Evolutionary conservation across 2,888 invertebrate genomes (phyloP).

Genomic region (Nemapogon koenigi): DNA sequence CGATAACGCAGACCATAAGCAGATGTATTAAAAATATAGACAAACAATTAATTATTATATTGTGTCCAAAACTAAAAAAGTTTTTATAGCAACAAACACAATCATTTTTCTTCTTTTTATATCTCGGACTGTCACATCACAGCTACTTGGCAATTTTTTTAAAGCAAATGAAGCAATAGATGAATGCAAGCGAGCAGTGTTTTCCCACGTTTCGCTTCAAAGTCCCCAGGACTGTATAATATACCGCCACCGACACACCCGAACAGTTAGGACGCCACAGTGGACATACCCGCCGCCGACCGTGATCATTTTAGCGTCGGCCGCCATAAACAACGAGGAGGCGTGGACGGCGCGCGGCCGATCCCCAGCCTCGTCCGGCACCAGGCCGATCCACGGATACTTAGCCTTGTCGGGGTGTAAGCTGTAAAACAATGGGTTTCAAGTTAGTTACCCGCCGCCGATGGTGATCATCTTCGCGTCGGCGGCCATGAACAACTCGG

Average conservation of each 20-base stretch:
- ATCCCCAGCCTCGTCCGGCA: conserved; percentile 53
- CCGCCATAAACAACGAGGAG: conserved; percentile 93
- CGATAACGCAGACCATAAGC: too few species aligned
- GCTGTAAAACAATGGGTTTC: conserved; percentile 27
- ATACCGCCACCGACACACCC: conserved; percentile 7
- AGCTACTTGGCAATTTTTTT: too few species aligned
- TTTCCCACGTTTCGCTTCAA: too few species aligned
- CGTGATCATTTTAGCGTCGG: conserved; percentile 90
- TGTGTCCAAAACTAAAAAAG: too few species aligned
- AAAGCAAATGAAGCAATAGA: too few species aligned
- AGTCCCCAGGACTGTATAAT: too few species aligned
- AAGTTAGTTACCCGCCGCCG: conserved; percentile 89
- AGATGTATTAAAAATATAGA: too few species aligned
- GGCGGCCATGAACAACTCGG: conserved; percentile 95
- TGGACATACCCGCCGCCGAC: conserved; percentile 91
- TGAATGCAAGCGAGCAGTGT: too few species aligned
- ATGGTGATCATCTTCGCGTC: conserved; percentile 94
- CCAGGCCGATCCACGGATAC: conserved; percentile 94
- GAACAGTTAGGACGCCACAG: not conserved
- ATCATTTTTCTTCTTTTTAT: too few species aligned
- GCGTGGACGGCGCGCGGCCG: conserved; percentile 63
- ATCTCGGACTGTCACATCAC: too few species aligned
- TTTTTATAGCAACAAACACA: too few species aligned
- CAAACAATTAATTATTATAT: too few species aligned
- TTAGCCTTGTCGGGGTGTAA: conserved; percentile 83